Conservation (phyloP, 2,888 invertebrate genomes). For the Sarcophaga carnaria region DNA sequence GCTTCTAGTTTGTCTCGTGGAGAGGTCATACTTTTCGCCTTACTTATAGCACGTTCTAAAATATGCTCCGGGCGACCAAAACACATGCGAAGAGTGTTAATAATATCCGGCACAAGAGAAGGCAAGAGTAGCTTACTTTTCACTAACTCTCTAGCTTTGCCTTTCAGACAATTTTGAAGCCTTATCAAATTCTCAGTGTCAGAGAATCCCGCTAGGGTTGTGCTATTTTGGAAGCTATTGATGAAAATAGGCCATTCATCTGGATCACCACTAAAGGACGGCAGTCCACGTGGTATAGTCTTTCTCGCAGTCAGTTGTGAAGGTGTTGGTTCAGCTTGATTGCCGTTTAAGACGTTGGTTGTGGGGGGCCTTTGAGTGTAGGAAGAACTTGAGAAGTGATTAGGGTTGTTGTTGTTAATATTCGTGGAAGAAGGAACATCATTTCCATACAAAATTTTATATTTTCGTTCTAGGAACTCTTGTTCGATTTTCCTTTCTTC, state of each 20-base stretch:
- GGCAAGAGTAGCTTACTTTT: no score
- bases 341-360: not conserved
- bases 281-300: no score
- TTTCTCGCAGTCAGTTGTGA: slow-evolving; percentile 8
- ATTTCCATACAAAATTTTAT: slow-evolving; percentile 6
- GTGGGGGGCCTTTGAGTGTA: no score
- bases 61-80: not conserved
- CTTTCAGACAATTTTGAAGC: not conserved
- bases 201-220: not conserved
- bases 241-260: not conserved
- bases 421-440: no score
- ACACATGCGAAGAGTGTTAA: no score
- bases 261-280: not conserved
- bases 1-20: not conserved
- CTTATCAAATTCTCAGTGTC: not conserved
- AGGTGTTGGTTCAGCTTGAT: slow-evolving; percentile 13
- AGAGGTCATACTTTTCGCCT: not conserved
- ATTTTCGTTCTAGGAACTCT: slow-evolving; percentile 19
- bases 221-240: not conserved
- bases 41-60: slow-evolving; percentile 39
- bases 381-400: no score
- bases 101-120: no score
- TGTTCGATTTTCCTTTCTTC: slow-evolving; percentile 22
- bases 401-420: no score
- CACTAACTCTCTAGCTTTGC: no score